Evolutionary conservation across 1,140 invertebrate species (phyloP), one percentile per base, ranked within the genome.

Genomic region (Lepidurus apus): DNA sequence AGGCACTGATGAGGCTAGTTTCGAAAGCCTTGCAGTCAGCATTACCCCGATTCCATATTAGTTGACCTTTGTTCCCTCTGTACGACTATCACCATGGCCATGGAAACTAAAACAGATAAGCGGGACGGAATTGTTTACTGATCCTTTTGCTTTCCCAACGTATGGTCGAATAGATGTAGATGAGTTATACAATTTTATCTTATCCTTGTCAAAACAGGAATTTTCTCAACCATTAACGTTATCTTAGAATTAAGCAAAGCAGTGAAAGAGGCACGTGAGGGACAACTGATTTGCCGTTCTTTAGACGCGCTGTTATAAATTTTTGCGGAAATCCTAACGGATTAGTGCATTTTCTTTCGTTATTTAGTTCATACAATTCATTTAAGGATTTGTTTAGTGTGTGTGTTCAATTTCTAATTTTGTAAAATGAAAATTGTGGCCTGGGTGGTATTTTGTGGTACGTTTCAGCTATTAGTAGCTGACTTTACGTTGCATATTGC

Each of bases 1-100:
- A 76, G 88, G 89, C 21, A 84, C 79, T 10, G 86, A 89, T 81
- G 87, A 89, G 82, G 87, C 87, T 77, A 83, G 82, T 17, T 84
- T 87, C 74, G 85, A 85, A 77, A 83, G 82, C 73, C 79, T 84
- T 76, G 85, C 83, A 7, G 82, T 85, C 0, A 82, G 83, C 47
- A 82, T 81, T 17, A 80, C 81, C 65, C 83, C 83, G 6, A 82
- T 82, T 74, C 81, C 81, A 43, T 82, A 79, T 78, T 76, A 34
- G 34, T 34, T 4, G 34, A 42, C 21, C 42, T 76, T 17, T 65
- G 6, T 17, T 13, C 13, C 9, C 34, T 34, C 34, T 34, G 34
- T 34, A 34, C 34, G 34, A 34, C 34, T 34, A 34, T 34, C 34
- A 34, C 34, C 34, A 4, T 34, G 34, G 34, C 4, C 34, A 34